These are phyloP conservation scores for Tinea pellionella DNA, from an alignment of 2,888 invertebrate species.

Conservation along the genomic window DNA sequence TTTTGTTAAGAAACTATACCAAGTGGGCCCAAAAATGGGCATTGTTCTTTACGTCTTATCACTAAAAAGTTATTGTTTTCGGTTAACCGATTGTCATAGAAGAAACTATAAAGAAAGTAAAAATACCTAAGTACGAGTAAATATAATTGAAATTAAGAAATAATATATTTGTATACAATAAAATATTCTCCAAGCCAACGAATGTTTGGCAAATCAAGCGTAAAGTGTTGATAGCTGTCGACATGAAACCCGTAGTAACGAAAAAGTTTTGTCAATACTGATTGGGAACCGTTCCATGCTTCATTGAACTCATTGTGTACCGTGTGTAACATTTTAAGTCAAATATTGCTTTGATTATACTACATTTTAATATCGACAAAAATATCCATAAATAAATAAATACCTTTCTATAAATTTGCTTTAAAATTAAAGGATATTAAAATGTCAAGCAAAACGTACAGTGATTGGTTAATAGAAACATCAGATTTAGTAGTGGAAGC, in stretches of 20 bases:
- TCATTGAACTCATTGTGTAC: slow-evolving; percentile 7
- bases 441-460: slow-evolving; percentile 83
- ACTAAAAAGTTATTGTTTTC: no score
- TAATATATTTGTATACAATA: background rate
- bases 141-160: background rate
- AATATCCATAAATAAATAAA: no score
- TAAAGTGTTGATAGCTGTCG: slow-evolving; percentile 1
- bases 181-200: background rate
- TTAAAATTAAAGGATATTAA: background rate
- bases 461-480: slow-evolving; percentile 74
- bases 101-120: background rate
- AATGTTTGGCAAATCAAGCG: background rate
- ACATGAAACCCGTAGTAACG: background rate
- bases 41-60: no score
- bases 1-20: no score
- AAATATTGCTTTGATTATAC: no score
- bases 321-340: background rate
- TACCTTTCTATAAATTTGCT: no score
- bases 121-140: background rate
- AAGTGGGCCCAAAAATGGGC: no score
- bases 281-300: background rate
- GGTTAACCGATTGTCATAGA: no score
- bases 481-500: slow-evolving; percentile 66
- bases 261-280: slow-evolving; percentile 13
- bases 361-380: no score